Evolutionary conservation across 2,797 vertebrate species (phyloP).

Genomic region (Ammospiza maritima): DNA sequence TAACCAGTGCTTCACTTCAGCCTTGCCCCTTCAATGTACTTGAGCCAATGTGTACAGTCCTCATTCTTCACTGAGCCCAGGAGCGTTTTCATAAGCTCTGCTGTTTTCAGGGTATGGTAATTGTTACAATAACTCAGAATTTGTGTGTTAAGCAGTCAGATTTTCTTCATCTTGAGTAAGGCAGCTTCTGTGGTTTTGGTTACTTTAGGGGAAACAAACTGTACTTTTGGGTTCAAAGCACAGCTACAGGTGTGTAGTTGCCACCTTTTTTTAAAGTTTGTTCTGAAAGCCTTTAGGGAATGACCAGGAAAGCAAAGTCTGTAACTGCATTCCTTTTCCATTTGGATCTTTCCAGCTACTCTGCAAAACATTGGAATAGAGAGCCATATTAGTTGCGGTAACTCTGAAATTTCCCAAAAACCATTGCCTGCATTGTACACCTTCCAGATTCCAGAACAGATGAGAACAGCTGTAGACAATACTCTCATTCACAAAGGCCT

Average conservation of each 20-base stretch:
- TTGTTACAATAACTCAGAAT: not conserved
- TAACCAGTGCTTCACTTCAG: not conserved
- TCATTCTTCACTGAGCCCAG: not conserved
- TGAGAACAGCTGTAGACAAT: slow-evolving; percentile 23
- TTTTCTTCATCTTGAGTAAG: not conserved
- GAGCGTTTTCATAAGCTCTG: not conserved
- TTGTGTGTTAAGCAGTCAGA: not conserved
- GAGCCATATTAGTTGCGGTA: not conserved
- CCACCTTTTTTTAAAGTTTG: not conserved
- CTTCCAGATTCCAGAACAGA: slow-evolving; percentile 17
- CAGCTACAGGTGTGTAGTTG: not conserved
- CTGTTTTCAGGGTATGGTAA: not conserved
- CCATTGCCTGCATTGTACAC: not conserved
- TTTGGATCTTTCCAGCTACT: not conserved
- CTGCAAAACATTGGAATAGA: not conserved
- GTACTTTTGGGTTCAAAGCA: not conserved
- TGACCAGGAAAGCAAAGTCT: not conserved
- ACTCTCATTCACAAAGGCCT: not conserved
- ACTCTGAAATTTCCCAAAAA: not conserved
- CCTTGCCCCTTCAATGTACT: not conserved
- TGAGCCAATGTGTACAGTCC: accelerated
- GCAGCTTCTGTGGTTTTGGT: not conserved
- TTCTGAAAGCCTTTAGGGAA: not conserved
- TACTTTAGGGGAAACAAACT: not conserved
- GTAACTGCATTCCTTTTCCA: not conserved